These are phyloP conservation scores for Poeciliopsis infans DNA, from an alignment of 2,797 vertebrate genomes.

Conservation along the genomic window DNA sequence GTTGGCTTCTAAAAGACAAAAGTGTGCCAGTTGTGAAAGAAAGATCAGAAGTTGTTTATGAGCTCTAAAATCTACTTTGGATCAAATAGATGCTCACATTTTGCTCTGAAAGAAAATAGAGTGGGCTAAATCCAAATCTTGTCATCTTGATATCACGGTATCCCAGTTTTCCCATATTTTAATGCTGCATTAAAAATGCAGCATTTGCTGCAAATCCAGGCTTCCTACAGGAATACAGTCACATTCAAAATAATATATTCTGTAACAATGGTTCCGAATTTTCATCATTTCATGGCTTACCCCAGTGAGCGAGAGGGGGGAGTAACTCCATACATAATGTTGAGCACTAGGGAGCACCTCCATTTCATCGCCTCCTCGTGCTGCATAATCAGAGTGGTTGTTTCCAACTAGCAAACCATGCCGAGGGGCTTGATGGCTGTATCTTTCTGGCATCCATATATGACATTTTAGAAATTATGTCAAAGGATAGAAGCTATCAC, in stretches of 20 bases:
- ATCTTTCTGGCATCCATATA: conserved; percentile 50
- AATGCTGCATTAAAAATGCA: conserved; percentile 80
- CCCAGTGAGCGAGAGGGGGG: conserved; percentile 32
- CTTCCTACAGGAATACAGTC: conserved; percentile 64
- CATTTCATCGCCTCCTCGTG: conserved; percentile 43
- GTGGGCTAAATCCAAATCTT: conserved; percentile 14
- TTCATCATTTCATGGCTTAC: conserved; percentile 59
- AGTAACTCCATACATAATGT: conserved; percentile 46
- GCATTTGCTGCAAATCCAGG: conserved; percentile 58
- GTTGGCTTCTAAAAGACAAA: not conserved
- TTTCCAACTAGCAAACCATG: conserved; percentile 40
- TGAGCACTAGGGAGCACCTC: conserved; percentile 54
- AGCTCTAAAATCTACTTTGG: not conserved
- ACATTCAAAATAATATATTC: conserved; percentile 51
- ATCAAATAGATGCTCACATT: not conserved
- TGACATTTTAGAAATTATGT: conserved; percentile 43
- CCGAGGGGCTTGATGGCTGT: conserved; percentile 6
- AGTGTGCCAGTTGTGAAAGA: not conserved
- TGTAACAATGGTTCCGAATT: conserved; percentile 71
- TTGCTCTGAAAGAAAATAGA: not conserved
- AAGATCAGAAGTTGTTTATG: not conserved
- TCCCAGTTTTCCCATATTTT: conserved; percentile 37
- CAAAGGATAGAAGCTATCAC: conserved; percentile 27
- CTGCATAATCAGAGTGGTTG: conserved; percentile 62
- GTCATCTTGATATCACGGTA: conserved; percentile 33